phyloP scores from a whole-genome alignment of 2,888 invertebrate species.

The Drosophila kanekoi region DNA sequence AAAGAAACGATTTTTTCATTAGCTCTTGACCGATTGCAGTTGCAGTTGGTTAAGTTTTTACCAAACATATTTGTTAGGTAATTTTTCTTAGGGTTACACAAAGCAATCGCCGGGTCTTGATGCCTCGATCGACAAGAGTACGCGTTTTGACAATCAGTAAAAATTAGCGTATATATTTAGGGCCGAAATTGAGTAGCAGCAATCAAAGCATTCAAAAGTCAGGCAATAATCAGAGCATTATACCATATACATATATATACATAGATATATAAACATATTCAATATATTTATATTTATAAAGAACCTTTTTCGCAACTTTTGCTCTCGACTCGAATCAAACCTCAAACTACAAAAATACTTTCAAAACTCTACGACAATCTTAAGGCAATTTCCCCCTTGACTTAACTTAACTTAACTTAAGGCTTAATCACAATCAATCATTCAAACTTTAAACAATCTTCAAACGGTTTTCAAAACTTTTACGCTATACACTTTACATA shows the following conservation, averaged over 20 bases:
- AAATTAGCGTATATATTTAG: constrained; percentile 81
- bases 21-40: constrained; percentile 28
- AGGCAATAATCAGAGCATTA: constrained; percentile 44
- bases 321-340: constrained; percentile 58
- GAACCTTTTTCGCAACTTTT: constrained; percentile 68
- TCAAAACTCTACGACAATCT: constrained; percentile 72
- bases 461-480: constrained; percentile 63
- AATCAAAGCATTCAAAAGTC: constrained; percentile 53
- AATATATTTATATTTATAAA: constrained; percentile 68
- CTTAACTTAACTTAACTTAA: constrained; percentile 37
- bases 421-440: constrained; percentile 52
- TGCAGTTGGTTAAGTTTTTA: constrained; percentile 19
- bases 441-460: constrained; percentile 67
- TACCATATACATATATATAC: constrained; percentile 29
- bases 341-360: constrained; percentile 54
- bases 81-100: constrained; percentile 45
- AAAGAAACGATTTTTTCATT: constrained; percentile 43
- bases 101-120: constrained; percentile 52
- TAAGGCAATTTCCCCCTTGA: constrained; percentile 54
- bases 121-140: constrained; percentile 82
- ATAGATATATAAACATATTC: constrained; percentile 40
- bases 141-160: constrained; percentile 86
- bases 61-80: constrained; percentile 41
- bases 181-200: constrained; percentile 46
- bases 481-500: constrained; percentile 44